Percentiles rank a stretch among this genome's conserved stretches.
Conservation (phyloP, 2,797 vertebrate species). For the Pangasius macronema region DNA sequence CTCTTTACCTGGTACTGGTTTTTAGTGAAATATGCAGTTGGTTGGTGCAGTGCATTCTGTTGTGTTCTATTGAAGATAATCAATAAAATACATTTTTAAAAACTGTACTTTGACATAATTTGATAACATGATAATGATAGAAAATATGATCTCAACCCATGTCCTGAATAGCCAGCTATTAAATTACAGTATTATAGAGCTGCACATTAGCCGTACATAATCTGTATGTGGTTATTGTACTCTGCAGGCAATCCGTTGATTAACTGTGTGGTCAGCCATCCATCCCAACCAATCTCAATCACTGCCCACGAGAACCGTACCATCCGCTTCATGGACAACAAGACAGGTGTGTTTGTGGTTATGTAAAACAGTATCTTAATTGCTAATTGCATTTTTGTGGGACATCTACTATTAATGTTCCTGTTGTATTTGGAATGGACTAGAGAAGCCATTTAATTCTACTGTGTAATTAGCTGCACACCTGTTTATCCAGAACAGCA, state of each 20-base stretch:
- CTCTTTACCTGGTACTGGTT: neutral
- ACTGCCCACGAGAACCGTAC: conserved; percentile 89
- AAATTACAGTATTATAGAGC: neutral
- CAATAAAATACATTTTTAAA: neutral
- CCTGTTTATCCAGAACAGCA: neutral
- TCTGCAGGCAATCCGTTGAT: conserved; percentile 82
- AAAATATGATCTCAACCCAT: neutral
- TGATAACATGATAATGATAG: neutral
- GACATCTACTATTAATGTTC: neutral
- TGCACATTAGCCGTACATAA: neutral
- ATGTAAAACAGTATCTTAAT: neutral
- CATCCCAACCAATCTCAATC: conserved; percentile 82
- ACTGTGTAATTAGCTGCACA: neutral
- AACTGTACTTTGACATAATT: neutral
- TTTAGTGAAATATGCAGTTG: neutral
- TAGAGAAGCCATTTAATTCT: neutral
- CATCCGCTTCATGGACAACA: conserved; percentile 90
- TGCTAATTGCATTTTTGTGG: neutral
- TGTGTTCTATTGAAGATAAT: neutral
- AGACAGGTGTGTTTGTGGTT: conserved; percentile 75
- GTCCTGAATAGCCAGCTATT: neutral
- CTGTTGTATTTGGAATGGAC: neutral
- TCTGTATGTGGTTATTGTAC: neutral
- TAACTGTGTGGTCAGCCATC: conserved; percentile 89
- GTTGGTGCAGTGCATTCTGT: neutral